A percentile compares a stretch with the other conserved stretches of the same genome.
Conservation (phyloP, 2,888 invertebrate species). For the Xanthorhoe designata region DNA sequence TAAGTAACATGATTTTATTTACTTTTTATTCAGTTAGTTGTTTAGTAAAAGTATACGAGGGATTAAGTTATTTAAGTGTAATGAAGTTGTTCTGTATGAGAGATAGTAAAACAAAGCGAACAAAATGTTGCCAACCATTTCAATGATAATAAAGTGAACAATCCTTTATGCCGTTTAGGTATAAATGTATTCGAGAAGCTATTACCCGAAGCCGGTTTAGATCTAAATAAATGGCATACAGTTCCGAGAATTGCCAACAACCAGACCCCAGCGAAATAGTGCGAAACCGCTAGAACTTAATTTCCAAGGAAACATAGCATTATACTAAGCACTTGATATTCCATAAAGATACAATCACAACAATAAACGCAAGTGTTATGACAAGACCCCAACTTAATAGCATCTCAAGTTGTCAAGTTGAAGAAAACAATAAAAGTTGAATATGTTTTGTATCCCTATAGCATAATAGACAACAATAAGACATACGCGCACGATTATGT, state of each 20-base stretch:
- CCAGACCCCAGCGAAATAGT: conserved; percentile 51
- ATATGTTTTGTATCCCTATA: conserved; percentile 57
- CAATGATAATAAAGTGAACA: conserved; percentile 29
- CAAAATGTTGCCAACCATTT: conserved; percentile 1
- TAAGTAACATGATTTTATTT: conserved; percentile 62
- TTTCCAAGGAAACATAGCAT: conserved; percentile 42
- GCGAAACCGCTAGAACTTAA: conserved; percentile 48
- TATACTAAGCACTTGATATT: conserved; percentile 42
- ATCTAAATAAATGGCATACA: conserved; percentile 60
- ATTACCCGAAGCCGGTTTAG: conserved; percentile 61
- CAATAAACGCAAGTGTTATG: conserved; percentile 48
- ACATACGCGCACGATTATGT: conserved; percentile 74
- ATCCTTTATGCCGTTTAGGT: conserved; percentile 29
- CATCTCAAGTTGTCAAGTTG: conserved; percentile 61
- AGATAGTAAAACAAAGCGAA: neutral
- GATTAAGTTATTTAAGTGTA: conserved; percentile 1
- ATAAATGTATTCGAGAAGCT: conserved; percentile 43
- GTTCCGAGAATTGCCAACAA: conserved; percentile 59
- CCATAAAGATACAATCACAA: conserved; percentile 46
- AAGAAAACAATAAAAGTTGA: conserved; percentile 66
- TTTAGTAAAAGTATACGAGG: conserved; percentile 4
- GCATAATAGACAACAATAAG: conserved; percentile 71
- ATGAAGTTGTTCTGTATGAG: neutral
- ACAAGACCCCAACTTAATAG: conserved; percentile 53
- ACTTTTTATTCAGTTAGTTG: conserved; percentile 15